A percentile compares a stretch with the other conserved stretches of the same genome.
phyloP scores from a whole-genome alignment of 2,888 invertebrate genomes.

The Tanaodytes sp. region DNA sequence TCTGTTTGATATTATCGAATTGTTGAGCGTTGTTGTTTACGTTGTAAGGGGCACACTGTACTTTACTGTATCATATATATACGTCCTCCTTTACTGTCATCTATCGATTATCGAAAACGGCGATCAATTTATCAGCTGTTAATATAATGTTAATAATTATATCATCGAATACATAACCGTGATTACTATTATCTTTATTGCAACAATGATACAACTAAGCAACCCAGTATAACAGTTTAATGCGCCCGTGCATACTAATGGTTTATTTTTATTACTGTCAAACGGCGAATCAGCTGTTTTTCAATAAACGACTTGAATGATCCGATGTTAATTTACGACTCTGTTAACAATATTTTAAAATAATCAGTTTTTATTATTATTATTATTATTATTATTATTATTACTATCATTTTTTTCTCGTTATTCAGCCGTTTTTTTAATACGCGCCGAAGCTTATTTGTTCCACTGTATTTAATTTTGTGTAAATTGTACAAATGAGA shows the following conservation, averaged over 20 bases:
- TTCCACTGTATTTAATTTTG: slow-evolving; percentile 20
- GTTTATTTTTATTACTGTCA: slow-evolving; percentile 21
- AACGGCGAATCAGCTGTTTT: slow-evolving; percentile 3
- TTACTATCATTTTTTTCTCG: no score
- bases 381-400: no score
- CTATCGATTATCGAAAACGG: slow-evolving; percentile 11
- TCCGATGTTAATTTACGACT: neutral
- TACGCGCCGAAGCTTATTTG: neutral
- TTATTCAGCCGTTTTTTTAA: slow-evolving; percentile 10
- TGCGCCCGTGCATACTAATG: slow-evolving; percentile 15
- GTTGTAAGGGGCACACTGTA: slow-evolving; percentile 71
- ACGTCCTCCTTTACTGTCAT: slow-evolving; percentile 31
- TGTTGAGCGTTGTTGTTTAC: slow-evolving; percentile 72
- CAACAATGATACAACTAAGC: slow-evolving; percentile 25
- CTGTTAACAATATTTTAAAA: no score
- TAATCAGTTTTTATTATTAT: slow-evolving; percentile 1
- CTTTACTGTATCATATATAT: slow-evolving; percentile 70
- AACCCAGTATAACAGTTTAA: slow-evolving; percentile 6
- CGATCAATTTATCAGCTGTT: slow-evolving; percentile 25
- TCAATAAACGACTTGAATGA: no score
- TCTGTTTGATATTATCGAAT: slow-evolving; percentile 72
- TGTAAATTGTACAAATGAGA: slow-evolving; percentile 47
- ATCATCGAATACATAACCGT: slow-evolving; percentile 22
- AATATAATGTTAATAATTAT: slow-evolving; percentile 23
- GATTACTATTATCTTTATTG: slow-evolving; percentile 21